Evolutionary conservation across 53 echinoderm and acorn worm species (phyloP).

Genomic region (Zoroaster sp.): DNA sequence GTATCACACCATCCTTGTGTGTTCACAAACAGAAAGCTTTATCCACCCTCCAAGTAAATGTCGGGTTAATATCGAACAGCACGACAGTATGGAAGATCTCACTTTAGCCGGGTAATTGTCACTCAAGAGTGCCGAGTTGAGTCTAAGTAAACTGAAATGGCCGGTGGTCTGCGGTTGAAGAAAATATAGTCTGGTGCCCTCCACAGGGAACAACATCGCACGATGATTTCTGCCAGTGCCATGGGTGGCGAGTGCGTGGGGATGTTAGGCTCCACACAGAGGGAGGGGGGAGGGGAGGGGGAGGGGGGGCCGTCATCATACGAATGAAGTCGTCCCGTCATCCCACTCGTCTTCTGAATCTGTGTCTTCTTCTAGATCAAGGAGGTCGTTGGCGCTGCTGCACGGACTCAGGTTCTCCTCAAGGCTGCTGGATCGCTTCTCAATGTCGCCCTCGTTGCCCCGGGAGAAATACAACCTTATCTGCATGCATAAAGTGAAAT

Average conservation of each 20-base stretch:
- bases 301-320: conserved; percentile 51
- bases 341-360: conserved; percentile 64
- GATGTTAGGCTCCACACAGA: not conserved
- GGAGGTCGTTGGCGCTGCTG: conserved; percentile 79
- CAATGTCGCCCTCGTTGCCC: conserved; percentile 15
- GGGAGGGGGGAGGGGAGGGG: not conserved
- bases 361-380: conserved; percentile 52
- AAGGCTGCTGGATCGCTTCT: not conserved
- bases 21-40: not conserved
- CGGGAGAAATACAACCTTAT: conserved; percentile 35
- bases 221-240: not conserved
- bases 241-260: not conserved
- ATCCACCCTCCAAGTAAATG: too few relatives aligned
- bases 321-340: conserved; percentile 28
- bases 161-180: not conserved
- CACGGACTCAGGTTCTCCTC: conserved; percentile 76
- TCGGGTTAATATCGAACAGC: too few relatives aligned
- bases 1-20: too few relatives aligned
- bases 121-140: too few relatives aligned
- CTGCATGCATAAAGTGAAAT: not conserved
- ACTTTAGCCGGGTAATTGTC: too few relatives aligned
- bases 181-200: conserved; percentile 5
- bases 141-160: too few relatives aligned
- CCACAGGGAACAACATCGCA: not conserved
- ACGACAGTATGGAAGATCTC: too few relatives aligned